A percentile compares a stretch with the other conserved stretches of the same genome.
Evolutionary conservation across 1,140 invertebrate species (phyloP).

Genomic region (Solen grandis): DNA sequence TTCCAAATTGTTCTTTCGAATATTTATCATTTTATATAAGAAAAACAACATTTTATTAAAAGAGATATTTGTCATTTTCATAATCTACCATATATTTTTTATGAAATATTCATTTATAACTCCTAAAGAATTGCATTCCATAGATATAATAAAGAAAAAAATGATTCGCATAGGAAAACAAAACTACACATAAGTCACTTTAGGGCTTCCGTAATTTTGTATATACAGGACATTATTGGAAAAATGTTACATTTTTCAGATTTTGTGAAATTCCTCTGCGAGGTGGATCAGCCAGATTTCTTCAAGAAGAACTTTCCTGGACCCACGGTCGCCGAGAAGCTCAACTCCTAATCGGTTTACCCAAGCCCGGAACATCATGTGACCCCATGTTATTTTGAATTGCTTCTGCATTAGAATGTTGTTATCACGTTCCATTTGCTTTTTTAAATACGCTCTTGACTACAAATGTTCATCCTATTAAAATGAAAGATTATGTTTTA

Average conservation of each 20-base stretch:
- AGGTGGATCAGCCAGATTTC: conserved; percentile 40
- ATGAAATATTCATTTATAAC: not conserved
- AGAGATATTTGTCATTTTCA: not conserved
- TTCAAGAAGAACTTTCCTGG: conserved; percentile 43
- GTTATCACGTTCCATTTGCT: no score
- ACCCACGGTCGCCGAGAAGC: no score
- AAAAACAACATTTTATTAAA: no score
- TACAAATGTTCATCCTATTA: no score
- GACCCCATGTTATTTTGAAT: no score
- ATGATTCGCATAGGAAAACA: not conserved
- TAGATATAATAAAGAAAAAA: not conserved
- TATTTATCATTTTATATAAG: no score
- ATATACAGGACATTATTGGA: not conserved
- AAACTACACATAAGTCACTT: not conserved
- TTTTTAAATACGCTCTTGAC: no score
- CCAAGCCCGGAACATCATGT: no score
- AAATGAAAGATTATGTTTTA: no score
- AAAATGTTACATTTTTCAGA: conserved; percentile 41
- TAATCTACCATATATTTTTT: not conserved
- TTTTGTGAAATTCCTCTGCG: conserved; percentile 47
- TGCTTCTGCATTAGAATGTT: no score
- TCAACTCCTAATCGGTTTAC: no score
- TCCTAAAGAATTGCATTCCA: not conserved
- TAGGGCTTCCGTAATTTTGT: not conserved
- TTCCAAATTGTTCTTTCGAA: no score